These are phyloP conservation scores for Apocheima hispidaria DNA, from an alignment of 2,888 invertebrate species.

Conservation along the genomic window DNA sequence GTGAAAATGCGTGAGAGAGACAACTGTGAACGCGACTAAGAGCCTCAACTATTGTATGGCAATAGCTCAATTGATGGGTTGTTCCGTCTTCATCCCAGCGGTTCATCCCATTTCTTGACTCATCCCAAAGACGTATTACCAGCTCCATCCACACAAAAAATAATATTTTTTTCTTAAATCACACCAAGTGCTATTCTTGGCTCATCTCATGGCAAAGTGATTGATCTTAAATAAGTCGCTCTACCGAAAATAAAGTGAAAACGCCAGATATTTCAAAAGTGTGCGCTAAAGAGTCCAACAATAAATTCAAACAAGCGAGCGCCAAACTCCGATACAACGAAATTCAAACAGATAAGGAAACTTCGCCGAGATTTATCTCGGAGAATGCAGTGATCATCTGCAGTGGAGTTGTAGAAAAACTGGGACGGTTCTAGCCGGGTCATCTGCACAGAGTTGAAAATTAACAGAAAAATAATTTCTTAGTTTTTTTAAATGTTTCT, in stretches of 20 bases:
- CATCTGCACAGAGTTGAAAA: not conserved
- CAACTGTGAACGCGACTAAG: too few species aligned
- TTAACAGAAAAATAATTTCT: not conserved
- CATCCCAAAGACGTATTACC: too few species aligned
- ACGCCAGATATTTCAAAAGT: not conserved
- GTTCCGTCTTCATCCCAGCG: too few species aligned
- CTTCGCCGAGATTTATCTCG: conserved; percentile 31
- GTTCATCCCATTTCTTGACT: too few species aligned
- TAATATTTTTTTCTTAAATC: too few species aligned
- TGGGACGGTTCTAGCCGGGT: conserved; percentile 20
- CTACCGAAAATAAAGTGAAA: not conserved
- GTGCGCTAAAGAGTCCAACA: conserved; percentile 11
- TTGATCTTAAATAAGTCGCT: not conserved
- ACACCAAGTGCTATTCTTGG: too few species aligned
- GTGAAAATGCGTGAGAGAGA: too few species aligned
- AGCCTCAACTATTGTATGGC: too few species aligned
- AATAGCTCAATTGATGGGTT: too few species aligned
- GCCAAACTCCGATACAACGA: conserved; percentile 16
- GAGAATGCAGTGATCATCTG: conserved; percentile 38
- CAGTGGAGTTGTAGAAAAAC: conserved; percentile 26
- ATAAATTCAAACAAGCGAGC: conserved; percentile 19
- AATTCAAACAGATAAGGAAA: conserved; percentile 25
- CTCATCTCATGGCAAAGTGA: too few species aligned
- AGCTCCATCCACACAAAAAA: too few species aligned
- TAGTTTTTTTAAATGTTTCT: not conserved